Evolutionary conservation across 2,888 invertebrate genomes (phyloP), one percentile per base, ranked within the genome.

Genomic region (Dryomyza anilis): DNA sequence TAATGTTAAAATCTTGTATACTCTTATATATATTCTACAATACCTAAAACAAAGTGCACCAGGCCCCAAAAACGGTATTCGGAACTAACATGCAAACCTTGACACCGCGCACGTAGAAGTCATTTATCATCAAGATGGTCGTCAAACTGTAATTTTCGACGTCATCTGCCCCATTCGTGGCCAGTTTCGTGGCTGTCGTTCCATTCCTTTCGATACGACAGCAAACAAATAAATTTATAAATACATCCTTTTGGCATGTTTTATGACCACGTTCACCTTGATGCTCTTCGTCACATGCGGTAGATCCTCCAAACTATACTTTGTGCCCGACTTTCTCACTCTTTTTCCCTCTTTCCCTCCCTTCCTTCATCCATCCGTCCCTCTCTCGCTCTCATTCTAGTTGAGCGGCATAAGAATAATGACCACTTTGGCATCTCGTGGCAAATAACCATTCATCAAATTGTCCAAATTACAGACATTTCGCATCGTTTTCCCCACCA

Each of bases 361-460:
- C 30, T 53, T 52, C n/a, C 7, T 12, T 30, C 53, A n/a, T n/a
- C n/a, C n/a, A n/a, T n/a, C n/a, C n/a, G n/a, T n/a, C n/a, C n/a
- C n/a, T n/a, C n/a, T n/a, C n/a, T n/a, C n/a, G n/a, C n/a, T n/a
- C n/a, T n/a, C n/a, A n/a, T n/a, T n/a, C n/a, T n/a, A n/a, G n/a
- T n/a, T n/a, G n/a, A n/a, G n/a, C n/a, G n/a, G 69, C 66, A 29
- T 56, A 81, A 81, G 78, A 81, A 80, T 81, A 81, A 81, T 81
- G 79, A 79, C 81, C 80, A 78, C 78, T 81, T 79, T 79, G 79
- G 80, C 81, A 81, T 81, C 77, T 80, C 81, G 81, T 81, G 81
- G 81, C 81, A 81, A 81, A 81, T 81, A 80, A 79, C 81, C 81
- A 81, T 81, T 81, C 81, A 81, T 81, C 81, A 81, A 81, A 80